phyloP scores from a whole-genome alignment of 1,140 invertebrate species.

The Pissodes strobi region DNA sequence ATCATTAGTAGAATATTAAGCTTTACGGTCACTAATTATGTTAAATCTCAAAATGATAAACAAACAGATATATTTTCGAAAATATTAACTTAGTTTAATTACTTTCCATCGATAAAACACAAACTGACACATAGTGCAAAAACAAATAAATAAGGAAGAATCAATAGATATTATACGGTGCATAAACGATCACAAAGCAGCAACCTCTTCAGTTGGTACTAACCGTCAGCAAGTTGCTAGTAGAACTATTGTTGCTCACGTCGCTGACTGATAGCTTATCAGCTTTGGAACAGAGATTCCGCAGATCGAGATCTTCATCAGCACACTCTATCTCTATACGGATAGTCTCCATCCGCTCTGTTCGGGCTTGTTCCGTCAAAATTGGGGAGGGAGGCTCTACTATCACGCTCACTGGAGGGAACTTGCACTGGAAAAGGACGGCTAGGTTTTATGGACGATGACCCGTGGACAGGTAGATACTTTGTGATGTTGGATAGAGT shows the following conservation, averaged over 20 bases:
- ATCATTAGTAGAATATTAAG: too few species aligned
- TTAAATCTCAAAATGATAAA: too few species aligned
- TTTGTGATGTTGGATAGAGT: too few species aligned
- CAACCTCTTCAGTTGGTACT: conserved; percentile 50
- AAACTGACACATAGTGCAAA: conserved; percentile 13
- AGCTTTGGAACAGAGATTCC: conserved; percentile 52
- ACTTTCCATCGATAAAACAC: too few species aligned
- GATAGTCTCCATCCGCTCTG: conserved; percentile 58
- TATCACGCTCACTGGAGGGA: conserved; percentile 69
- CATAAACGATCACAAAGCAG: conserved; percentile 28
- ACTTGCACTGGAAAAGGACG: conserved; percentile 48
- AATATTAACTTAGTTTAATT: too few species aligned
- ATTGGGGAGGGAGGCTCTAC: conserved; percentile 72
- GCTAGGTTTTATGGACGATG: conserved; percentile 20
- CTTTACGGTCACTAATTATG: too few species aligned
- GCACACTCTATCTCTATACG: conserved; percentile 46
- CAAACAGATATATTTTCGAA: too few species aligned
- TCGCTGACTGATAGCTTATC: conserved; percentile 54
- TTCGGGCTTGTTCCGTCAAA: conserved; percentile 54
- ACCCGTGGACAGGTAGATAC: neutral
- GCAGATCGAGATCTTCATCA: conserved; percentile 54
- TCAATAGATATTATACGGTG: neutral
- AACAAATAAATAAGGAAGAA: conserved; percentile 3
- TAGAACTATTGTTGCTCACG: conserved; percentile 55
- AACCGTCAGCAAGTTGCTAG: conserved; percentile 64